Conservation (phyloP, 1,140 invertebrate genomes). For the Helicoverpa armigera region DNA sequence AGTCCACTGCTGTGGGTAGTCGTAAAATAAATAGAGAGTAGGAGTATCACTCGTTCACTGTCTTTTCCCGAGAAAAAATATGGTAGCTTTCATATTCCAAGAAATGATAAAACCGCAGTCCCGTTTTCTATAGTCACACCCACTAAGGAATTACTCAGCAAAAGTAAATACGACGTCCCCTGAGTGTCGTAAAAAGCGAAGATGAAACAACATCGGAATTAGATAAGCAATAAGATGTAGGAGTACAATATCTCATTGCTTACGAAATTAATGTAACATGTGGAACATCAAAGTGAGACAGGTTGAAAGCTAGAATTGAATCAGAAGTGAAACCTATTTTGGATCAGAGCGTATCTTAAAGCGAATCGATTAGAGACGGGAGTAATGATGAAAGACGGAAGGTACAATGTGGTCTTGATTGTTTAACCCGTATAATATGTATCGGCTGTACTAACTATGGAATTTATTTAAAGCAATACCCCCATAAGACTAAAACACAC, state of each 20-base stretch:
- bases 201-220: conserved; percentile 22
- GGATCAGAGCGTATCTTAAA: background rate
- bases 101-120: background rate
- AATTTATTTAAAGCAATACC: background rate
- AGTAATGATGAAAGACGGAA: background rate
- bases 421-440: background rate
- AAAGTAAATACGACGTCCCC: background rate
- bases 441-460: too few relatives aligned
- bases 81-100: too few relatives aligned
- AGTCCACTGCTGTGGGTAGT: too few relatives aligned
- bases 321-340: background rate
- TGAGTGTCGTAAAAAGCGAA: conserved; percentile 16
- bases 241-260: conserved; percentile 1
- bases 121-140: background rate
- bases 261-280: conserved; percentile 21
- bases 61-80: too few relatives aligned
- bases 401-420: too few relatives aligned
- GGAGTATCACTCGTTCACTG: too few relatives aligned
- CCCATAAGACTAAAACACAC: background rate
- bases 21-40: too few relatives aligned
- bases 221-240: background rate
- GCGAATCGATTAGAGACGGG: background rate
- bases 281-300: background rate
- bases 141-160: background rate
- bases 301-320: conserved; percentile 11